These are phyloP conservation scores for Diarsia rubi DNA, from an alignment of 2,888 invertebrate genomes.

Conservation along the genomic window DNA sequence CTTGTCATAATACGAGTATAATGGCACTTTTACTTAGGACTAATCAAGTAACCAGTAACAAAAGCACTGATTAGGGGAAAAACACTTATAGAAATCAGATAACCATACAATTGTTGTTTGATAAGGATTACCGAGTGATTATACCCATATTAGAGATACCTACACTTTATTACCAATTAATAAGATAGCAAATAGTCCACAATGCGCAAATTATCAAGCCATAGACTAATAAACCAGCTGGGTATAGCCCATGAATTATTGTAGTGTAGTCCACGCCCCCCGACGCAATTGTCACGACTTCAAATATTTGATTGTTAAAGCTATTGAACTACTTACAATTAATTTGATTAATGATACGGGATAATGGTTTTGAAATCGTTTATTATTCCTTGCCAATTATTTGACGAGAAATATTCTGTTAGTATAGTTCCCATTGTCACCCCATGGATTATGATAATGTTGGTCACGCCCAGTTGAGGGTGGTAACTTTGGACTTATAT, in stretches of 20 bases:
- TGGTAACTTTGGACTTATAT: not conserved
- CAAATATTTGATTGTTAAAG: slow-evolving; percentile 49
- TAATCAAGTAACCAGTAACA: not conserved
- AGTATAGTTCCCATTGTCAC: not conserved
- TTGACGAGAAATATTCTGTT: not conserved
- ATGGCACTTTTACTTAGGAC: not conserved
- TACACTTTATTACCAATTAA: slow-evolving; percentile 25
- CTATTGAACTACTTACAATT: slow-evolving; percentile 40
- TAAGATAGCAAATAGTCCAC: slow-evolving; percentile 12
- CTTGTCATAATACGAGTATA: not conserved
- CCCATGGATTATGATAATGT: slow-evolving; percentile 5
- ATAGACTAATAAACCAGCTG: slow-evolving; percentile 41
- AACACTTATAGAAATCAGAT: slow-evolving; percentile 22
- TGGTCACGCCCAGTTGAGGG: slow-evolving; percentile 10
- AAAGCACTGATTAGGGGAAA: slow-evolving; percentile 5
- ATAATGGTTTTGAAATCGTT: slow-evolving; percentile 23
- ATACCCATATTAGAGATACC: slow-evolving; percentile 1
- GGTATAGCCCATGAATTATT: slow-evolving; percentile 35
- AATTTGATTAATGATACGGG: slow-evolving; percentile 43
- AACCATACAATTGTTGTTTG: slow-evolving; percentile 1
- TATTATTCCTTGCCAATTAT: slow-evolving; percentile 7
- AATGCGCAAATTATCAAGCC: slow-evolving; percentile 20
- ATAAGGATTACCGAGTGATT: slow-evolving; percentile 5
- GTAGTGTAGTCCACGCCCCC: slow-evolving; percentile 33
- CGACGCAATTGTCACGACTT: slow-evolving; percentile 36